phyloP scores from a whole-genome alignment of 1,140 invertebrate species.

The Brachionus rotundiformis region DNA sequence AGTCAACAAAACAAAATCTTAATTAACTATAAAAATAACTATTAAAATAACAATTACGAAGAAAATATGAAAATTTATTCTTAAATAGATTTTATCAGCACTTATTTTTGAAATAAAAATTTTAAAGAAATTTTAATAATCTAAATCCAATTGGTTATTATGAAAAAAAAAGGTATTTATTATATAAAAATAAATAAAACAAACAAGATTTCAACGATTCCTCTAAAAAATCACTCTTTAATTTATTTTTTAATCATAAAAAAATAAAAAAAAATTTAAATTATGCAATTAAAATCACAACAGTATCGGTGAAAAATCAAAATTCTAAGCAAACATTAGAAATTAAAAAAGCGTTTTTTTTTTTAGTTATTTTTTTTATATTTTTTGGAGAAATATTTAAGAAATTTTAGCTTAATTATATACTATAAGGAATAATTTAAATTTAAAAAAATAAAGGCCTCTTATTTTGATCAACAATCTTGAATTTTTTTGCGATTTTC shows the following conservation, averaged over 20 bases:
- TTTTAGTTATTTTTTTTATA: too few relatives aligned
- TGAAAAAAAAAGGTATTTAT: neutral
- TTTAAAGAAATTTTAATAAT: neutral
- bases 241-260: neutral
- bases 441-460: neutral
- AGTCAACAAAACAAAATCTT: neutral
- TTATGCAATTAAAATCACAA: conserved; percentile 11
- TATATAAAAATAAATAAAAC: neutral
- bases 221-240: neutral
- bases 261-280: conserved; percentile 5
- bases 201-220: neutral
- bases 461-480: neutral
- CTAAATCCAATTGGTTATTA: neutral
- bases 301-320: neutral
- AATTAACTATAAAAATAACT: neutral
- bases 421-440: neutral
- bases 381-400: neutral
- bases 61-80: neutral
- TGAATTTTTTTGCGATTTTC: neutral
- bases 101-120: neutral
- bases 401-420: conserved; percentile 4
- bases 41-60: neutral
- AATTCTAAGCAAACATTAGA: neutral
- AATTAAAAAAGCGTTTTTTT: neutral
- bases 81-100: neutral